phyloP scores from a whole-genome alignment of 2,797 vertebrate genomes.

The Pampus argenteus region DNA sequence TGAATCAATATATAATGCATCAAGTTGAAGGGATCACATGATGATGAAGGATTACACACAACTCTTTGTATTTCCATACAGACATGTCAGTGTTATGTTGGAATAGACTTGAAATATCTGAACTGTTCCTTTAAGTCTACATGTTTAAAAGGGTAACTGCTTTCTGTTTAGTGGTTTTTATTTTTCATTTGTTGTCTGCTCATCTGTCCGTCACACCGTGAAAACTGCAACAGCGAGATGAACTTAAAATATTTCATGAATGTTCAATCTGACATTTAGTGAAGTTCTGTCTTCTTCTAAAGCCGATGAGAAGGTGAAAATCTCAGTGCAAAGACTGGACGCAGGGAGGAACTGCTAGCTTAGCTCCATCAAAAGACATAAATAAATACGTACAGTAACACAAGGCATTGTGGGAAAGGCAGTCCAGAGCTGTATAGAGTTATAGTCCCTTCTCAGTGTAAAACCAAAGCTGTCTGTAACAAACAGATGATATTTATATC shows the following conservation, averaged over 20 bases:
- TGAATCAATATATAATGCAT: too few relatives aligned
- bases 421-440: constrained; percentile 30
- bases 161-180: not conserved
- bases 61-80: too few relatives aligned
- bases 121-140: too few relatives aligned
- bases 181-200: too few relatives aligned
- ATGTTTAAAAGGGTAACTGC: too few relatives aligned
- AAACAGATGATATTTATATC: constrained; percentile 67
- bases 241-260: not conserved
- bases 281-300: constrained; percentile 1
- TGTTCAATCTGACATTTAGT: not conserved
- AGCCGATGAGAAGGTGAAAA: not conserved
- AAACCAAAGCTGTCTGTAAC: constrained; percentile 44
- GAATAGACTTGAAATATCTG: too few relatives aligned
- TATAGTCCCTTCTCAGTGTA: constrained; percentile 2
- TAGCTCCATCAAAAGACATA: not conserved
- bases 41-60: too few relatives aligned
- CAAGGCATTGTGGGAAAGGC: constrained; percentile 50
- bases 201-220: not conserved
- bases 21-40: too few relatives aligned
- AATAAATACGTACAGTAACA: not conserved
- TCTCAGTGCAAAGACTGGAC: not conserved
- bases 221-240: not conserved
- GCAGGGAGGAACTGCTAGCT: too few relatives aligned
- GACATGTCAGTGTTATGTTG: too few relatives aligned